Evolutionary conservation across 2,797 vertebrate genomes (phyloP).

Genomic region (Hafferia zeledoni): DNA sequence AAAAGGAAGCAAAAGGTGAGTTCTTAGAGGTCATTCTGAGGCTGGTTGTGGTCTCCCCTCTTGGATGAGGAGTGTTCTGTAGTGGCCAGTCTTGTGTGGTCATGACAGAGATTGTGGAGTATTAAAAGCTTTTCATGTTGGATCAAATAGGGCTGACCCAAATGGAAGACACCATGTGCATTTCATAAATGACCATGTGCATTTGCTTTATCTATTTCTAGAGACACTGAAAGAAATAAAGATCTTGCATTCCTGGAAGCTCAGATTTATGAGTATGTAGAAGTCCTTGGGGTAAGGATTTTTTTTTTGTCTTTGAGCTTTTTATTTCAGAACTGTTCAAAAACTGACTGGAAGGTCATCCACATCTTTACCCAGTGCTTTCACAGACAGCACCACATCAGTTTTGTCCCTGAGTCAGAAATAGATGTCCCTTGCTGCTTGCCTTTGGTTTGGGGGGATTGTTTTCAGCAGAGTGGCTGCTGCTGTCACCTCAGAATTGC

Average conservation of each 20-base stretch:
- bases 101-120: not conserved
- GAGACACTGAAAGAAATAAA: constrained; percentile 96
- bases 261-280: constrained; percentile 96
- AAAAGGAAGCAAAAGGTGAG: constrained; percentile 94
- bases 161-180: fast-evolving
- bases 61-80: not conserved
- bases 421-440: not conserved
- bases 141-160: not conserved
- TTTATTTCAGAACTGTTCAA: not conserved
- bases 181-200: not conserved
- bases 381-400: not conserved
- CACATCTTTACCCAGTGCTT: not conserved
- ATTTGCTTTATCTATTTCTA: constrained; percentile 50
- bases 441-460: not conserved
- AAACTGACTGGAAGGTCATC: not conserved
- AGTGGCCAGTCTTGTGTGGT: not conserved
- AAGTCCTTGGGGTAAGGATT: constrained; percentile 92
- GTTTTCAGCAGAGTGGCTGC: not conserved
- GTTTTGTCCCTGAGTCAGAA: not conserved
- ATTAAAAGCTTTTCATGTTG: not conserved
- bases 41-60: not conserved
- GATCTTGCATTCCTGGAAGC: constrained; percentile 95
- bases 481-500: not conserved
- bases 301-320: not conserved
- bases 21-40: not conserved